Evolutionary conservation across 2,113 vertebrate species (phyloP).

Genomic region (Hoplias malabaricus): DNA sequence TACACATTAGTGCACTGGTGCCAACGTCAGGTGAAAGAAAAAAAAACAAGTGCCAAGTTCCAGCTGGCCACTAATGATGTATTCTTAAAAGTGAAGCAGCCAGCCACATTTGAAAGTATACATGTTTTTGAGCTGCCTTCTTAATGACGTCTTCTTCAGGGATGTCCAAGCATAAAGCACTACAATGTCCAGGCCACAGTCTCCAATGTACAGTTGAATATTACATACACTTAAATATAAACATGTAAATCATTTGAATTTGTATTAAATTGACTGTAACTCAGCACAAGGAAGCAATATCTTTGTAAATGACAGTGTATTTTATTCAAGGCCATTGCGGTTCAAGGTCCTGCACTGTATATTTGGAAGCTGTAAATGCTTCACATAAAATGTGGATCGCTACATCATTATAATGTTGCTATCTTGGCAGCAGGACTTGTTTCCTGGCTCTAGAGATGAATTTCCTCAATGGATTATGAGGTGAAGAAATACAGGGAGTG

Average conservation of each 20-base stretch:
- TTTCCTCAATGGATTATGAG: constrained; percentile 19
- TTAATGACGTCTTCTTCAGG: too few relatives aligned
- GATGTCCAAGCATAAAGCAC: too few relatives aligned
- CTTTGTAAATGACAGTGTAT: neutral
- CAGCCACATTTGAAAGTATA: too few relatives aligned
- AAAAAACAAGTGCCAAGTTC: too few relatives aligned
- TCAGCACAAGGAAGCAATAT: neutral
- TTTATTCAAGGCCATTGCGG: neutral
- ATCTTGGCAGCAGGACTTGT: neutral
- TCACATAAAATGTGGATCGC: constrained; percentile 5
- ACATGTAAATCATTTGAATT: neutral
- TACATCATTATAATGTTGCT: constrained; percentile 24
- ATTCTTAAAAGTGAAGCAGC: too few relatives aligned
- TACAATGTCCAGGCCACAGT: too few relatives aligned
- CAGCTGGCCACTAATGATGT: too few relatives aligned
- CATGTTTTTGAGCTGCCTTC: too few relatives aligned
- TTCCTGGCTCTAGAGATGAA: constrained; percentile 1
- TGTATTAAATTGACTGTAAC: neutral
- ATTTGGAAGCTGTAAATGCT: constrained; percentile 17
- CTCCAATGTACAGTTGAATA: too few relatives aligned
- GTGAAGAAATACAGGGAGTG: constrained; percentile 8
- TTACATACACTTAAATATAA: too few relatives aligned
- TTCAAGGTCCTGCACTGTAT: neutral
- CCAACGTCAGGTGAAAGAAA: too few relatives aligned
- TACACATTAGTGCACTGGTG: too few relatives aligned